Conservation (phyloP, 2,113 vertebrate genomes). For the Lepidothrix coronata region DNA sequence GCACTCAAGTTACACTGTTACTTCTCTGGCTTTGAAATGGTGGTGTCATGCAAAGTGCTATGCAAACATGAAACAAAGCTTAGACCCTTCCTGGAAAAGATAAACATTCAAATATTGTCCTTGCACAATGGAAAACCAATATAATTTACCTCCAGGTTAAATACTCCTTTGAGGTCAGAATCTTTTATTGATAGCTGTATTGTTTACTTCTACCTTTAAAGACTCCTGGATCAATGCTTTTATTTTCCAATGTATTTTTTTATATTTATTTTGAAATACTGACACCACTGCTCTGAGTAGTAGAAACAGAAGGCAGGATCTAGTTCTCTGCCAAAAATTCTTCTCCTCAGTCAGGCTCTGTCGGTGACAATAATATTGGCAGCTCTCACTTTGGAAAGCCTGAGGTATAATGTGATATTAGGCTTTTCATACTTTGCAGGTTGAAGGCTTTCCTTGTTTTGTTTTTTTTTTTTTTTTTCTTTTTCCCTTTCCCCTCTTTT, state of each 20-base stretch:
- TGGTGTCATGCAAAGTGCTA: not conserved
- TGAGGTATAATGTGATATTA: slow-evolving; percentile 57
- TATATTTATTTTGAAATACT: slow-evolving; percentile 46
- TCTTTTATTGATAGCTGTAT: slow-evolving; percentile 26
- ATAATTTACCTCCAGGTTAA: not conserved
- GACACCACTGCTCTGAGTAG: slow-evolving; percentile 45
- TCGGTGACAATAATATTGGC: slow-evolving; percentile 48
- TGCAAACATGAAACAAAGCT: not conserved
- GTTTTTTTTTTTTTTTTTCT: not conserved
- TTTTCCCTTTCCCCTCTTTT: not conserved
- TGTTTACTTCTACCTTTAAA: slow-evolving; percentile 44
- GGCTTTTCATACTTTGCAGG: slow-evolving; percentile 26
- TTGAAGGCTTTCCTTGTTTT: not conserved
- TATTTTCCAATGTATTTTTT: slow-evolving; percentile 37
- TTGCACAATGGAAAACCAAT: not conserved
- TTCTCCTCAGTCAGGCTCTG: slow-evolving; percentile 46
- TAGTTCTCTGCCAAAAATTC: slow-evolving; percentile 57
- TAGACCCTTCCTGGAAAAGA: not conserved
- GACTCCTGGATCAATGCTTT: slow-evolving; percentile 49
- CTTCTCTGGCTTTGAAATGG: not conserved
- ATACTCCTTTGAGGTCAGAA: not conserved
- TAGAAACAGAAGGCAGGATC: slow-evolving; percentile 45
- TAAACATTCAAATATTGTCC: not conserved
- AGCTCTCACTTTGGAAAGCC: slow-evolving; percentile 56
- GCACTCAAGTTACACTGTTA: accelerated